Conservation (phyloP, 2,888 invertebrate species). For the Malacosoma neustria region DNA sequence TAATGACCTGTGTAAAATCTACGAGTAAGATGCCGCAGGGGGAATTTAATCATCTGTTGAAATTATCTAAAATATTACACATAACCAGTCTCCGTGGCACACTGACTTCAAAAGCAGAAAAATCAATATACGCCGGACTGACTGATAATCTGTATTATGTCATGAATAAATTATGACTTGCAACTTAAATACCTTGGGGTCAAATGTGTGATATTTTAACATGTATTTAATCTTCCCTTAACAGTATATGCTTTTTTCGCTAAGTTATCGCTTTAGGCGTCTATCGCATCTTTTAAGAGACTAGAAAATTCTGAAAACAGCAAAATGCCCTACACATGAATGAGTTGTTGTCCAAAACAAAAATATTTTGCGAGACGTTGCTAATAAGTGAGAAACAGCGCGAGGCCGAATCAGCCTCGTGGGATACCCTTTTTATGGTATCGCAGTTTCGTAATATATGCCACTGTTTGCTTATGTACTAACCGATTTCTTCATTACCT, state of each 20-base stretch:
- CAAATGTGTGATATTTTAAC: no score
- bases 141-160: not conserved
- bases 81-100: not conserved
- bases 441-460: not conserved
- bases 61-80: not conserved
- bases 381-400: not conserved
- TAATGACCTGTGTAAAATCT: no score
- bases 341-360: no score
- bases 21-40: no score
- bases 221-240: no score
- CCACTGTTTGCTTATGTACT: not conserved
- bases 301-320: no score
- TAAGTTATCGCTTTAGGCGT: no score
- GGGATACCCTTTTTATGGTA: not conserved
- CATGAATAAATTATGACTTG: not conserved
- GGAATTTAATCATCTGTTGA: not conserved
- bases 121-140: not conserved
- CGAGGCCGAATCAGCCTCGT: not conserved
- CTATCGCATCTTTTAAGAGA: no score
- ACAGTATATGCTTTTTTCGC: no score
- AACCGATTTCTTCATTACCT: no score
- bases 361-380: not conserved
- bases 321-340: no score
- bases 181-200: not conserved
- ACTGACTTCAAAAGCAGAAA: not conserved